A percentile compares a stretch with the other conserved stretches of the same genome.
Evolutionary conservation across 2,888 invertebrate genomes (phyloP).

Genomic region (Hoplodrina ambigua): DNA sequence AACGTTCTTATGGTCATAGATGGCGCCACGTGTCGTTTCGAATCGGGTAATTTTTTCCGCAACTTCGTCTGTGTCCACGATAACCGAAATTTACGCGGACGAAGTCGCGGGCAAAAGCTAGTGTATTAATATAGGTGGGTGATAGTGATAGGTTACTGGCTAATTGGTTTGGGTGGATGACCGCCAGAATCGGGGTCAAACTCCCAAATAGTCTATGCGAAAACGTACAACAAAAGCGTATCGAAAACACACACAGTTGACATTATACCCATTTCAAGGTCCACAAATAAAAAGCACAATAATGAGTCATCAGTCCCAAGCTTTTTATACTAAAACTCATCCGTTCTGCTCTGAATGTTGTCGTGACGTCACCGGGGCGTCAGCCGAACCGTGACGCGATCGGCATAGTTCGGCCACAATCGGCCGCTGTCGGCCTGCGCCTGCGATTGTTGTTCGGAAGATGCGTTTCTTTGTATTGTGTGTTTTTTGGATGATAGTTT

Average conservation of each 20-base stretch:
- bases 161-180: conserved; percentile 5
- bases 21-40: too few species aligned
- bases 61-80: too few species aligned
- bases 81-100: too few species aligned
- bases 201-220: conserved; percentile 4
- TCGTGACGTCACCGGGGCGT: conserved; percentile 58
- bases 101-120: too few species aligned
- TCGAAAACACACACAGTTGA: conserved; percentile 27
- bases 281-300: conserved; percentile 30
- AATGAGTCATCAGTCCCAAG: conserved; percentile 40
- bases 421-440: conserved; percentile 55
- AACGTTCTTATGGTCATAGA: too few species aligned
- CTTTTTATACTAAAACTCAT: conserved; percentile 45
- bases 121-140: too few species aligned
- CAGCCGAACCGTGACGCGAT: conserved; percentile 55
- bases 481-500: conserved; percentile 4
- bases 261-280: conserved; percentile 38
- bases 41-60: too few species aligned
- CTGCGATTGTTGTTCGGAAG: conserved; percentile 28
- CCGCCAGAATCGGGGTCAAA: conserved; percentile 24
- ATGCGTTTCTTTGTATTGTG: conserved; percentile 42
- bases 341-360: conserved; percentile 62
- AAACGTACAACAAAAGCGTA: conserved; percentile 36
- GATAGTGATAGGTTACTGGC: too few species aligned
- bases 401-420: conserved; percentile 60